Conservation (phyloP, 1,140 invertebrate species). For the Apis dorsata region DNA sequence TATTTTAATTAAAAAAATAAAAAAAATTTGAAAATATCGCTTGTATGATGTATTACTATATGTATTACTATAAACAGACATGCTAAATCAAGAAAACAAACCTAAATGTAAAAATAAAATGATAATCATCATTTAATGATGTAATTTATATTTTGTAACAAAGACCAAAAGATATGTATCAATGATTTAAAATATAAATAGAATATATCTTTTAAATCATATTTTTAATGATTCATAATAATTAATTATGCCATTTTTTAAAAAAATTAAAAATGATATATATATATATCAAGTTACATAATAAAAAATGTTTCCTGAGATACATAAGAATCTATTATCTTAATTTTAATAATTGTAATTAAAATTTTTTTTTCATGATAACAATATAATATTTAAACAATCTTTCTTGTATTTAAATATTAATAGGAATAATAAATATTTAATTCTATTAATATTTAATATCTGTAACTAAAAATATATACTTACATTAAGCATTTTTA, state of each 20-base stretch:
- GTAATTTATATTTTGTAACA: conserved; percentile 47
- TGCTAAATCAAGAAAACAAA: not conserved
- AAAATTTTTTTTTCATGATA: conserved; percentile 5
- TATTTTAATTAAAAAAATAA: not conserved
- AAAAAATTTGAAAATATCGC: conserved; percentile 17
- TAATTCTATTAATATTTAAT: conserved; percentile 22
- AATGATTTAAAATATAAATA: conserved; percentile 22
- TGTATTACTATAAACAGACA: not conserved
- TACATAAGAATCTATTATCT: not conserved
- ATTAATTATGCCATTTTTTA: conserved; percentile 29
- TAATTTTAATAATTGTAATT: conserved; percentile 3
- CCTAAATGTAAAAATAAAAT: conserved; percentile 19
- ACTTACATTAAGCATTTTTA: not conserved
- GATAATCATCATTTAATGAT: conserved; percentile 24
- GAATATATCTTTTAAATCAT: conserved; percentile 26
- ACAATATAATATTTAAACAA: not conserved
- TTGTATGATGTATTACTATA: conserved; percentile 10
- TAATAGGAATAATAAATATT: not conserved
- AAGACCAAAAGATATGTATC: conserved; percentile 9
- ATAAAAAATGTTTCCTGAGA: conserved; percentile 14
- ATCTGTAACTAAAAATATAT: not conserved
- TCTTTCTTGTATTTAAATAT: conserved; percentile 1
- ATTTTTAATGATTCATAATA: conserved; percentile 30
- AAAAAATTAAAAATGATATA: not conserved
- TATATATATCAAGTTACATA: conserved; percentile 28